A percentile compares a stretch with the other conserved stretches of the same genome.
Evolutionary conservation across 2,888 invertebrate species (phyloP).

Genomic region (Tenthredo distinguenda): DNA sequence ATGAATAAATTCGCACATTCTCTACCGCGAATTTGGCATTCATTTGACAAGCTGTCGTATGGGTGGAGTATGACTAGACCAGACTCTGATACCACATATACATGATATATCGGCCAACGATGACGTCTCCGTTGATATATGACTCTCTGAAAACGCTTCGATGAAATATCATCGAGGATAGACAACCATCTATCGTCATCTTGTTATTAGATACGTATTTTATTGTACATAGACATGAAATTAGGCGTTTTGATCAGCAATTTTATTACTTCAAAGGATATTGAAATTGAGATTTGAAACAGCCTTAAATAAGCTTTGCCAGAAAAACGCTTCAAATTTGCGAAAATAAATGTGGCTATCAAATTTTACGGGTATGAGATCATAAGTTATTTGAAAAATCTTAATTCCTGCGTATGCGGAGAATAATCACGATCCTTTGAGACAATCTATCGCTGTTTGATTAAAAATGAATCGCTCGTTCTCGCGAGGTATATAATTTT

Average conservation of each 20-base stretch:
- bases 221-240: neutral
- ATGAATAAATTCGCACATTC: neutral
- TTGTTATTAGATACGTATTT: neutral
- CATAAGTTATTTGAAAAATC: neutral
- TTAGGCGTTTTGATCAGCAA: neutral
- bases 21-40: neutral
- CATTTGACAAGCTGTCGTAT: slow-evolving; percentile 3
- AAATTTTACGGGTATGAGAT: neutral
- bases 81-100: neutral
- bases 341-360: neutral
- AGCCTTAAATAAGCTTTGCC: neutral
- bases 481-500: neutral
- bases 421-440: neutral
- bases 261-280: neutral
- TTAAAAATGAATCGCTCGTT: neutral
- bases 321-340: neutral
- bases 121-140: slow-evolving; percentile 10
- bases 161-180: neutral
- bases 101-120: neutral
- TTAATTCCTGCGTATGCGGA: neutral
- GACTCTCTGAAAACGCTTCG: slow-evolving; percentile 3
- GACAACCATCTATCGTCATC: neutral
- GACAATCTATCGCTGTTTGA: neutral
- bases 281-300: neutral
- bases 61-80: neutral